phyloP scores from a whole-genome alignment of 2,888 invertebrate genomes.

The Eupithecia dodoneata region DNA sequence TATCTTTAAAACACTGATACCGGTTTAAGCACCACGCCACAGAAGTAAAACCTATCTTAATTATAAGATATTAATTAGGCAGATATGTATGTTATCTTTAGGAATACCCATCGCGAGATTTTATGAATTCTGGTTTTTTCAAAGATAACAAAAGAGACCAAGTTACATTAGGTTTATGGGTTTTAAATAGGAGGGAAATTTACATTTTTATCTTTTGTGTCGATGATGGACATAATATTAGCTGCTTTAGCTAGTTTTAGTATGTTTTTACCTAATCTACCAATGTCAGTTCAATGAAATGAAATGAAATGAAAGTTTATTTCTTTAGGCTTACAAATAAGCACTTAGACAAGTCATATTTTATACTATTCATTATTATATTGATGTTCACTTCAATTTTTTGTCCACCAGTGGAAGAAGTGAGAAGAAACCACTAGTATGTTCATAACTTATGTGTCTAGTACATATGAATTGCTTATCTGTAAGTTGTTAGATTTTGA shows the following conservation, averaged over 20 bases:
- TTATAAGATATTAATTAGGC: conserved; percentile 15
- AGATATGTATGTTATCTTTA: conserved; percentile 14
- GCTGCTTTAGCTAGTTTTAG: background rate
- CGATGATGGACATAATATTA: background rate
- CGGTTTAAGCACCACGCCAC: background rate
- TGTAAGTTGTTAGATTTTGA: no score
- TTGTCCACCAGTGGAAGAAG: no score
- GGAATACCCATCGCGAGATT: conserved; percentile 8
- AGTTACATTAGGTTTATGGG: conserved; percentile 7
- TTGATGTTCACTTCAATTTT: no score
- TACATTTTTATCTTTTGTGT: conserved; percentile 1
- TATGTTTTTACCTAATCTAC: background rate
- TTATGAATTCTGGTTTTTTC: background rate
- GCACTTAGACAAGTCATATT: no score
- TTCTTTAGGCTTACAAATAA: no score
- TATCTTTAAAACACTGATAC: conserved; percentile 1
- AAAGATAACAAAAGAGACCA: background rate
- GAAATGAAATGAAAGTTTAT: no score
- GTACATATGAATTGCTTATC: no score
- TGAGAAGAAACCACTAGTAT: no score
- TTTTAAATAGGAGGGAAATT: background rate
- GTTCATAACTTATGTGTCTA: no score
- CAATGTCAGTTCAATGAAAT: background rate
- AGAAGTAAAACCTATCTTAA: conserved; percentile 18
- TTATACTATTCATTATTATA: no score